These are phyloP conservation scores for Megastigmus dorsalis DNA, from an alignment of 2,888 invertebrate species.

Conservation along the genomic window DNA sequence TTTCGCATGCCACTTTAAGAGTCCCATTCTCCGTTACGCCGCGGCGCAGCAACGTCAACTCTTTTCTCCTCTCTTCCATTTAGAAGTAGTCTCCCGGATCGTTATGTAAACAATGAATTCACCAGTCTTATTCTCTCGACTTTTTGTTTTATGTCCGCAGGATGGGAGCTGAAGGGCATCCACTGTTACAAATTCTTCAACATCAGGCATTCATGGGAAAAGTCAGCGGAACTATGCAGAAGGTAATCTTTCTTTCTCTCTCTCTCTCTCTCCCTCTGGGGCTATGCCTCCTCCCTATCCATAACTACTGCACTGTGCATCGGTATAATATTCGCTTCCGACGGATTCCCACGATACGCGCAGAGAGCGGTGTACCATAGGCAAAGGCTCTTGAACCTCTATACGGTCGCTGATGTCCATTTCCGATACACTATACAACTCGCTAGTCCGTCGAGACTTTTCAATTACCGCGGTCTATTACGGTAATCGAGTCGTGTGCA, in stretches of 20 bases:
- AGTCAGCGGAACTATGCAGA: conserved; percentile 94
- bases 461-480: conserved; percentile 35
- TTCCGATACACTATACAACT: neutral
- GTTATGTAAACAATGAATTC: no score
- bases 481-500: conserved; percentile 22
- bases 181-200: conserved; percentile 97
- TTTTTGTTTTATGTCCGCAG: conserved; percentile 74
- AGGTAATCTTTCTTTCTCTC: conserved; percentile 79
- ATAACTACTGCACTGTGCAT: neutral
- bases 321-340: conserved; percentile 1
- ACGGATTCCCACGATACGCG: conserved; percentile 36
- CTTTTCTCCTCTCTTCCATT: no score
- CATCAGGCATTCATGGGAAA: conserved; percentile 96
- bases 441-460: neutral
- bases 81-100: no score
- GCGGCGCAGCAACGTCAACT: no score
- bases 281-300: neutral
- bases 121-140: no score
- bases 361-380: no score
- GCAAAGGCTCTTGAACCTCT: neutral
- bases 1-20: no score
- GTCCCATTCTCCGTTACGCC: no score
- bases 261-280: neutral
- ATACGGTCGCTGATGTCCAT: conserved; percentile 4
- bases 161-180: conserved; percentile 93